These are phyloP conservation scores for Lithophane ornitopus DNA, from an alignment of 2,888 invertebrate genomes.

Conservation along the genomic window DNA sequence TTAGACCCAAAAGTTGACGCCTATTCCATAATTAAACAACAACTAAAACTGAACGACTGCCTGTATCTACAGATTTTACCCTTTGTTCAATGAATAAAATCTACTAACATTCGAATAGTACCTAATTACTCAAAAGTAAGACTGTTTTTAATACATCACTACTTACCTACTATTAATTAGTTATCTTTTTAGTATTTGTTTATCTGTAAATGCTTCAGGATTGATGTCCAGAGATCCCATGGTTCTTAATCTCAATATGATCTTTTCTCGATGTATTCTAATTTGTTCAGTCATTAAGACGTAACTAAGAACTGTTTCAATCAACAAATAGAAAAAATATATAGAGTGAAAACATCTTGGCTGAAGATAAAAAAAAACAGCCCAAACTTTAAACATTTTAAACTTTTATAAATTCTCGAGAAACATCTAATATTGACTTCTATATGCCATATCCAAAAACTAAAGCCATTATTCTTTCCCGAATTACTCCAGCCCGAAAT, in stretches of 20 bases:
- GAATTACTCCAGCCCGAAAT: background rate
- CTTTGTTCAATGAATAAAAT: constrained; percentile 21
- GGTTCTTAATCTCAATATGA: constrained; percentile 1
- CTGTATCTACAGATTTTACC: constrained; percentile 23
- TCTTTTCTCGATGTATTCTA: background rate
- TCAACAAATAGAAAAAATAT: background rate
- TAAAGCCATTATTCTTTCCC: background rate
- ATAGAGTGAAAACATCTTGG: background rate
- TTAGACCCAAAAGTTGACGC: background rate
- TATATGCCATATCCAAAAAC: constrained; percentile 5
- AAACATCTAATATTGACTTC: background rate
- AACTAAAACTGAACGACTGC: constrained; percentile 37
- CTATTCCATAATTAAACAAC: background rate
- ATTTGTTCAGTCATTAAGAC: background rate
- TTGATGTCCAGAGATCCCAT: background rate
- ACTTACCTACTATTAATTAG: constrained; percentile 29
- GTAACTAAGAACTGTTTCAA: background rate
- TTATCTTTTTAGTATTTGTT: constrained; percentile 21
- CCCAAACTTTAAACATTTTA: background rate
- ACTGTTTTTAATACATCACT: constrained; percentile 63
- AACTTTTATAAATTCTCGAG: background rate
- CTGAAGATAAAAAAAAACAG: background rate
- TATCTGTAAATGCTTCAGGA: constrained; percentile 6
- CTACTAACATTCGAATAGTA: constrained; percentile 31
- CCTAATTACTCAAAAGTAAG: constrained; percentile 60